These are phyloP conservation scores for Plumapathes pennacea DNA, from an alignment of 92 coral and sea anemone genomes.

Conservation along the genomic window DNA sequence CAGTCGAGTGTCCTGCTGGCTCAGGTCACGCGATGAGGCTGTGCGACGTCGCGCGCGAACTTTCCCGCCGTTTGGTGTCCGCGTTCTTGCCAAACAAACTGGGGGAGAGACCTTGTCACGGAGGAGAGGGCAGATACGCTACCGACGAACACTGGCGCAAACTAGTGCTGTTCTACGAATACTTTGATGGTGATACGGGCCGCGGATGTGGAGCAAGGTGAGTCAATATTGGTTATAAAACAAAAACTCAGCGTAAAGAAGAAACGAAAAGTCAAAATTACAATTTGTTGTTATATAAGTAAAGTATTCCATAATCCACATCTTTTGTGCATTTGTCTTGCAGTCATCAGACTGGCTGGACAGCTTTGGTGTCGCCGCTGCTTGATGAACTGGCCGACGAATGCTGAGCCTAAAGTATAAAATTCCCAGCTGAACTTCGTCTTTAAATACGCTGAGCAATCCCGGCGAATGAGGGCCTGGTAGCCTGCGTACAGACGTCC, in stretches of 20 bases:
- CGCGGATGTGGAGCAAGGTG: conserved; percentile 99
- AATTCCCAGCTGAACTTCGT: too few relatives aligned
- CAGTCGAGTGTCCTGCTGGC: conserved; percentile 92
- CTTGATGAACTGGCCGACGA: conserved; percentile 78
- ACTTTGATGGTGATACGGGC: conserved; percentile 93
- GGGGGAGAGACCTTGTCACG: conserved; percentile 95
- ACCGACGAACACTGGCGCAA: conserved; percentile 83
- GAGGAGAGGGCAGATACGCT: conserved; percentile 75
- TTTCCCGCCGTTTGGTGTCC: conserved; percentile 82
- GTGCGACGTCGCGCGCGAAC: conserved; percentile 87
- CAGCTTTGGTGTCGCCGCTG: conserved; percentile 82
- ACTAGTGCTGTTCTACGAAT: conserved; percentile 96
- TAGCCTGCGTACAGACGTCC: too few relatives aligned
- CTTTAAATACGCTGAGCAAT: too few relatives aligned
- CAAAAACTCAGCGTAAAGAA: background rate
- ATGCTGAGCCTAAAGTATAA: conserved; percentile 13
- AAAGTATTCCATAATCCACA: background rate
- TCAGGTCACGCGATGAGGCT: conserved; percentile 93
- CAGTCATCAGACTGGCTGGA: conserved; percentile 99
- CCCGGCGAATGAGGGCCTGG: too few relatives aligned
- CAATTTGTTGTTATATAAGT: background rate
- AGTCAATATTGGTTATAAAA: background rate
- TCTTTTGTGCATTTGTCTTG: background rate
- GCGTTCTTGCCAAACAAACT: conserved; percentile 78
- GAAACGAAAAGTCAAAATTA: background rate